A percentile compares a stretch with the other conserved stretches of the same genome.
These are phyloP conservation scores for Promerops cafer DNA, from an alignment of 2,113 vertebrate genomes.

Conservation along the genomic window DNA sequence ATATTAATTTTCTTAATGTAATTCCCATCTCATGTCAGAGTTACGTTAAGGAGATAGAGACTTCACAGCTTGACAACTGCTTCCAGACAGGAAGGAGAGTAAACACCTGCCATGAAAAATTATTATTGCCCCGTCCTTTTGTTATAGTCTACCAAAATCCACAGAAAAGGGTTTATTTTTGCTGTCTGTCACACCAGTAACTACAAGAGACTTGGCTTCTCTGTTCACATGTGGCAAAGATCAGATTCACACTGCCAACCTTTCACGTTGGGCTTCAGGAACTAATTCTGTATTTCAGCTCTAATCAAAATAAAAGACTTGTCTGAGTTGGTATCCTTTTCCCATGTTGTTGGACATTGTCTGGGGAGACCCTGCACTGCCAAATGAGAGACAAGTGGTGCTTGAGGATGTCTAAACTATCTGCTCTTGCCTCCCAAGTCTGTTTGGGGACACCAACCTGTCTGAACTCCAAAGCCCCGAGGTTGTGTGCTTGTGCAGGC, in stretches of 20 bases:
- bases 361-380: neutral
- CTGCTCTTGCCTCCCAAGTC: neutral
- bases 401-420: neutral
- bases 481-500: fast-evolving
- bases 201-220: neutral
- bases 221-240: neutral
- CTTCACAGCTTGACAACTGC: neutral
- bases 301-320: neutral
- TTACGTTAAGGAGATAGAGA: neutral
- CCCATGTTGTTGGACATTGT: neutral
- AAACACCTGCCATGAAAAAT: neutral
- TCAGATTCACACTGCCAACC: neutral
- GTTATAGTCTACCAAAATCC: neutral
- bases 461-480: neutral
- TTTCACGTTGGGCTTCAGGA: neutral
- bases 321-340: neutral
- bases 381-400: neutral
- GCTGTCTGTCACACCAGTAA: neutral
- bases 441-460: neutral
- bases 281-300: neutral
- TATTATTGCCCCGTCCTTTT: neutral
- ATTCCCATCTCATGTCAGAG: neutral
- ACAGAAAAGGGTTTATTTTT: neutral
- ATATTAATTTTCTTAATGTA: neutral
- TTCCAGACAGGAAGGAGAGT: neutral